Conservation (phyloP, 2,888 invertebrate genomes). For the Tetragonisca angustula region DNA sequence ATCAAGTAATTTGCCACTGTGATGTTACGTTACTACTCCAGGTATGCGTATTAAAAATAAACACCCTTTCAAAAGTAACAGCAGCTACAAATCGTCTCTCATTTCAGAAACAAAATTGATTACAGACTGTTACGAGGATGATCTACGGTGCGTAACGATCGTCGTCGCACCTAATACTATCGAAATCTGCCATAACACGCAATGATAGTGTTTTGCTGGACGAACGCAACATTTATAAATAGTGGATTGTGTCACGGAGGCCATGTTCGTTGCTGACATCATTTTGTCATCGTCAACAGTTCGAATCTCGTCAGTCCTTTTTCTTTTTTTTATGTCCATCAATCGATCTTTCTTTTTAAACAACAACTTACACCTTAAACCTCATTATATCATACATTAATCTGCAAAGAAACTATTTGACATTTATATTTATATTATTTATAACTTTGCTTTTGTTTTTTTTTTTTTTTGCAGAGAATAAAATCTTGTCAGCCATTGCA, state of each 20-base stretch:
- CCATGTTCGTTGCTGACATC: slow-evolving; percentile 58
- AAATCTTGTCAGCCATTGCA: neutral
- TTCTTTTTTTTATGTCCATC: neutral
- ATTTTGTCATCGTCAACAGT: slow-evolving; percentile 27
- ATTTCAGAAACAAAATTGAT: neutral
- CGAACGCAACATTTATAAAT: slow-evolving; percentile 68
- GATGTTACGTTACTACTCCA: neutral
- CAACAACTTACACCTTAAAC: neutral
- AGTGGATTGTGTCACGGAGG: slow-evolving; percentile 55
- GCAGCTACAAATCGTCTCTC: neutral
- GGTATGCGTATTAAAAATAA: neutral
- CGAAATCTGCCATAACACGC: slow-evolving; percentile 4
- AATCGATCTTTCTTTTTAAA: neutral
- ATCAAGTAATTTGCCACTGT: neutral
- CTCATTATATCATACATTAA: neutral
- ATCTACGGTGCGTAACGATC: slow-evolving; percentile 1
- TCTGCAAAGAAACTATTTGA: neutral
- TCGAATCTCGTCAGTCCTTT: slow-evolving; percentile 16
- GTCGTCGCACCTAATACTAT: slow-evolving; percentile 15
- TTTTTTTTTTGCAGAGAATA: no score
- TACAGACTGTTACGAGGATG: neutral
- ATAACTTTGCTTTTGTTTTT: neutral
- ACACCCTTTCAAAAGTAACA: neutral
- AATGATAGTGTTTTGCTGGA: slow-evolving; percentile 27
- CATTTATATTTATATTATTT: no score